Evolutionary conservation across 2,888 invertebrate genomes (phyloP).

Genomic region (Sisyra terminalis): DNA sequence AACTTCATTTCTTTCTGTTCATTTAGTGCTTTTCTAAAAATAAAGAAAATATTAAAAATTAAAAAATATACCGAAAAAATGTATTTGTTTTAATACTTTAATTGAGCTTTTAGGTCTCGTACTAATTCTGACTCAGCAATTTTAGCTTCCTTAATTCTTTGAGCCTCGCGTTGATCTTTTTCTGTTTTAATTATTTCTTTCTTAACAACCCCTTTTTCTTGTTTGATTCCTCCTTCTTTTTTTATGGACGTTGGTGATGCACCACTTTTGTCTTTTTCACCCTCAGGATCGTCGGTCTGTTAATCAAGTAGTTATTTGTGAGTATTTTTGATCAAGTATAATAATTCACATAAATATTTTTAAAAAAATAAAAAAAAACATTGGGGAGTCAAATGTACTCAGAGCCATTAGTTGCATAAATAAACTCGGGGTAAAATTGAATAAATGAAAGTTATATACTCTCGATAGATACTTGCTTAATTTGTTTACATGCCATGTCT

Average conservation of each 20-base stretch:
- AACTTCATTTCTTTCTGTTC: slow-evolving; percentile 92
- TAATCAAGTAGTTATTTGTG: not conserved
- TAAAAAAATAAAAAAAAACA: not conserved
- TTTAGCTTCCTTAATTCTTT: slow-evolving; percentile 45
- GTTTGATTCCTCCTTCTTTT: slow-evolving; percentile 35
- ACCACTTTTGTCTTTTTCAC: slow-evolving; percentile 25
- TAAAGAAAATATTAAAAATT: slow-evolving; percentile 4
- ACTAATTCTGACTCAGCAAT: slow-evolving; percentile 58
- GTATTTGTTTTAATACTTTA: slow-evolving; percentile 54
- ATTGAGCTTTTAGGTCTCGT: slow-evolving; percentile 76
- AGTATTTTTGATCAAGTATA: not conserved
- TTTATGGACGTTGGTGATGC: slow-evolving; percentile 31
- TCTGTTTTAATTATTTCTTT: slow-evolving; percentile 44
- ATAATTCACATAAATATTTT: too few species aligned
- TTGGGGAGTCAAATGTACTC: too few species aligned
- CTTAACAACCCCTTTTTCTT: slow-evolving; percentile 35
- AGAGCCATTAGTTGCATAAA: too few species aligned
- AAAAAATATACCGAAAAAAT: not conserved
- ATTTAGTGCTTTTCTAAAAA: slow-evolving; percentile 67
- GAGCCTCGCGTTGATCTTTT: slow-evolving; percentile 42
- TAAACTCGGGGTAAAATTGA: too few species aligned
- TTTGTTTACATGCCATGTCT: too few species aligned
- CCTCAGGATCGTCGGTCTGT: slow-evolving; percentile 28
- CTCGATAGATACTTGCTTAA: too few species aligned
- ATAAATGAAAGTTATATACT: too few species aligned